Evolutionary conservation across 2,797 vertebrate species (phyloP).

Genomic region (Scolopax rusticola): DNA sequence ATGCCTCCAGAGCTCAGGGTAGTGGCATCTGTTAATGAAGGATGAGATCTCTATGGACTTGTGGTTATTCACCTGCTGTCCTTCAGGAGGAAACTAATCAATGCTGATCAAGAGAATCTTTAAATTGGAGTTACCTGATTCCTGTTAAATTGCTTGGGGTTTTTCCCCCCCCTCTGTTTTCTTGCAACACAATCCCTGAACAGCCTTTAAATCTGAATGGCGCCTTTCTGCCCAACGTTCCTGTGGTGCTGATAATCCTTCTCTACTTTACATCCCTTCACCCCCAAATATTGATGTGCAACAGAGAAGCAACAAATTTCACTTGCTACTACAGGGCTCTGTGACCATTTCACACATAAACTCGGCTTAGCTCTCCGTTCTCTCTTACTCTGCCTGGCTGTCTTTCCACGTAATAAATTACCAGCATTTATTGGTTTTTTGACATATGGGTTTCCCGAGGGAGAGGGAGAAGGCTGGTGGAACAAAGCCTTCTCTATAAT

Average conservation of each 20-base stretch:
- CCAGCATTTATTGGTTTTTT: slow-evolving; percentile 36
- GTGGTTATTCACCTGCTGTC: background rate
- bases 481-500: slow-evolving; percentile 46
- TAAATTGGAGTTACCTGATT: background rate
- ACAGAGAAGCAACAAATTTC: background rate
- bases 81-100: background rate
- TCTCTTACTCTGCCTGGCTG: background rate
- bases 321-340: background rate
- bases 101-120: background rate
- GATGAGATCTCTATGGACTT: background rate
- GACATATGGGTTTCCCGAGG: slow-evolving; percentile 15
- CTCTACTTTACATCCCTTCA: background rate
- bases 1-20: background rate
- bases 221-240: background rate
- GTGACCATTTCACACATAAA: background rate
- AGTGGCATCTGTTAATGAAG: background rate
- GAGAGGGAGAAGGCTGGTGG: background rate
- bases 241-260: background rate
- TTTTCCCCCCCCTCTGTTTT: background rate
- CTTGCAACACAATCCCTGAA: background rate
- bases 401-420: slow-evolving; percentile 29
- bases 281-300: background rate
- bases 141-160: background rate
- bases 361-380: background rate
- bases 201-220: background rate